Evolutionary conservation across 2,113 vertebrate genomes (phyloP).

Genomic region (Laticauda colubrina): DNA sequence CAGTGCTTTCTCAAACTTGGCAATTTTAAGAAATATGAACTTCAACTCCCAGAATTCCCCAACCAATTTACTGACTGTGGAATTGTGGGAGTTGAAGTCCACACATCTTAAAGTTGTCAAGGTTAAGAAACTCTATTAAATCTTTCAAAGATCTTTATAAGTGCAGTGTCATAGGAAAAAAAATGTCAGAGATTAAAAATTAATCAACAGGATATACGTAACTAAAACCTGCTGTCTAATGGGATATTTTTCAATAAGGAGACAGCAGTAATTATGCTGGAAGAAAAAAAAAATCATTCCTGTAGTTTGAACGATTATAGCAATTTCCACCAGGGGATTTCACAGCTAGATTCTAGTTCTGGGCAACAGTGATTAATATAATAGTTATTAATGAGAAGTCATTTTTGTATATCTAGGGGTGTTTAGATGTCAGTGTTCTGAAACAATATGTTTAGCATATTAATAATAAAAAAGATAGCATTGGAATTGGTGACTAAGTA

Average conservation of each 20-base stretch:
- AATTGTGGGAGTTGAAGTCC: neutral
- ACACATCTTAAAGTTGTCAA: neutral
- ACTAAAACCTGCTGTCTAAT: conserved; percentile 90
- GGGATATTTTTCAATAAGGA: conserved; percentile 96
- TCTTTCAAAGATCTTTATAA: conserved; percentile 92
- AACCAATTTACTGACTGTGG: neutral
- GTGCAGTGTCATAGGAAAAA: conserved; percentile 73
- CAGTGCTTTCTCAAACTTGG: neutral
- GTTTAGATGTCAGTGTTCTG: conserved; percentile 79
- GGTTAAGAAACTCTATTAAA: conserved; percentile 54
- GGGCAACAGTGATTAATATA: conserved; percentile 97
- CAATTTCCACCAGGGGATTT: conserved; percentile 99
- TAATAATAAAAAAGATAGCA: conserved; percentile 77
- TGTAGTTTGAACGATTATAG: conserved; percentile 96
- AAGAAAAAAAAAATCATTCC: conserved; percentile 85
- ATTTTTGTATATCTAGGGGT: conserved; percentile 82
- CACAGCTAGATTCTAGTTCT: conserved; percentile 93
- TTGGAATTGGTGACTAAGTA: conserved; percentile 66
- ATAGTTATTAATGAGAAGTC: conserved; percentile 94
- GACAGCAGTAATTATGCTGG: conserved; percentile 92
- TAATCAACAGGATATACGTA: conserved; percentile 92
- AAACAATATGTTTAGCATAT: conserved; percentile 76
- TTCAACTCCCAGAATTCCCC: neutral
- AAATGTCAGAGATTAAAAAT: conserved; percentile 88
- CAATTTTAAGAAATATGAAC: neutral